These are phyloP conservation scores for Drosophila limbata DNA, from an alignment of 2,888 invertebrate genomes.

Conservation along the genomic window DNA sequence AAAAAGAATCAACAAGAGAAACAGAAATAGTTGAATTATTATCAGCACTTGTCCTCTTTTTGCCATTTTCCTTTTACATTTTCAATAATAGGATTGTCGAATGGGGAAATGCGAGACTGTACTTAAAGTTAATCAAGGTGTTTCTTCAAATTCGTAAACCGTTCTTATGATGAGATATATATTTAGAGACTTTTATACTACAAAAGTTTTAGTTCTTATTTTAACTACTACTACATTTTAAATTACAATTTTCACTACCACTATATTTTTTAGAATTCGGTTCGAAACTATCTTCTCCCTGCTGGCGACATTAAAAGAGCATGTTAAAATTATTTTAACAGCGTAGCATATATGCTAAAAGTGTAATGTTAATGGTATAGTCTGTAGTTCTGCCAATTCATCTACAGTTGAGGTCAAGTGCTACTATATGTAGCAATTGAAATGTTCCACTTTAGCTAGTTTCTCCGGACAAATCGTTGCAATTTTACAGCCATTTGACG, in stretches of 20 bases:
- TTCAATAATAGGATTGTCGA: slow-evolving; percentile 3
- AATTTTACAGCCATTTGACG: slow-evolving; percentile 57
- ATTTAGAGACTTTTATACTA: no score
- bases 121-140: slow-evolving; percentile 1
- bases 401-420: slow-evolving; percentile 10
- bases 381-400: background rate
- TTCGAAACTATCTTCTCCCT: no score
- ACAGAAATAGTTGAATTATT: slow-evolving; percentile 45
- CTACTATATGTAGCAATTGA: slow-evolving; percentile 4
- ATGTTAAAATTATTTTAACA: no score
- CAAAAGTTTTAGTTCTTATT: no score
- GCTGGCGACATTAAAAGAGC: no score
- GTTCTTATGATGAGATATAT: background rate
- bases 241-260: no score
- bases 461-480: slow-evolving; percentile 43
- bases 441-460: slow-evolving; percentile 22
- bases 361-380: background rate
- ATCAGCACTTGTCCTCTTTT: slow-evolving; percentile 36
- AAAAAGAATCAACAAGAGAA: slow-evolving; percentile 28
- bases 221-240: no score
- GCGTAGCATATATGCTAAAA: no score
- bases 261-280: no score
- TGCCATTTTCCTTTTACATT: background rate
- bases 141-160: background rate
- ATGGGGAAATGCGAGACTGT: slow-evolving; percentile 1